Base-by-base conservation (phyloP, 2,113 vertebrate species). In the Microtus ochrogaster region DNA sequence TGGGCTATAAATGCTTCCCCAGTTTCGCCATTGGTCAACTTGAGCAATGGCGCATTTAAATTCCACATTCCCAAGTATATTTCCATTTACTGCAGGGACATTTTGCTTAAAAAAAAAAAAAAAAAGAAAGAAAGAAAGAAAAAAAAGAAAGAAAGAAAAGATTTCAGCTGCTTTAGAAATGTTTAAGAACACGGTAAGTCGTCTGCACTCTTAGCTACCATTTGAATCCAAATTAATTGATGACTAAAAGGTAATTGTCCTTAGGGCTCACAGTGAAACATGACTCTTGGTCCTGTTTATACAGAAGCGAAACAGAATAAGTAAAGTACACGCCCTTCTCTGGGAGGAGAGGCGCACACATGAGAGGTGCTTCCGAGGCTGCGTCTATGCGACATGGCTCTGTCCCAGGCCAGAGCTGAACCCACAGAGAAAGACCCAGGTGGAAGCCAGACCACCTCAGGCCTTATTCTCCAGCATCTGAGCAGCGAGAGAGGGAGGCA, bases 1-100 rank as follows among this genome's bases (percentile, higher is more conserved):
- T 82, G 88, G 92, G 95, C 98, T 95, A 92, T 66, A 89, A 97
- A 98, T 96, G 84, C 87, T 95, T 96, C 26, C 86, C 22, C 74
- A 52, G 70, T 90, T 76, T 8, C 79, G 28, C 16, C 24, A 19
- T 2, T 14, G 61, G 39, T 19, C n/a, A 47, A 76, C 55, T 86
- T 65, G 3, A 83, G 36, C 65, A 63, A 16, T 0, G 1, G 16
- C 39, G 41, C 41, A 39, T 87, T 95, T 86, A 36, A 92, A 76
- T 61, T 44, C 30, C 0, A 0, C 5, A 26, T 77, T 91, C 68
- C 84, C 61, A 55, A 76, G 76, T 49, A 90, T n/a, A 52, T 95
- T 92, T 94, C 84, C 73, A 91, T 76, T 96, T 61, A 13, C 77
- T 89, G 91, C 94, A 96, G 89, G 83, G 93, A 95, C 55, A 58